Percentiles rank a stretch among this genome's conserved stretches.
Conservation (phyloP, 2,888 invertebrate species). For the Aquatica leii region DNA sequence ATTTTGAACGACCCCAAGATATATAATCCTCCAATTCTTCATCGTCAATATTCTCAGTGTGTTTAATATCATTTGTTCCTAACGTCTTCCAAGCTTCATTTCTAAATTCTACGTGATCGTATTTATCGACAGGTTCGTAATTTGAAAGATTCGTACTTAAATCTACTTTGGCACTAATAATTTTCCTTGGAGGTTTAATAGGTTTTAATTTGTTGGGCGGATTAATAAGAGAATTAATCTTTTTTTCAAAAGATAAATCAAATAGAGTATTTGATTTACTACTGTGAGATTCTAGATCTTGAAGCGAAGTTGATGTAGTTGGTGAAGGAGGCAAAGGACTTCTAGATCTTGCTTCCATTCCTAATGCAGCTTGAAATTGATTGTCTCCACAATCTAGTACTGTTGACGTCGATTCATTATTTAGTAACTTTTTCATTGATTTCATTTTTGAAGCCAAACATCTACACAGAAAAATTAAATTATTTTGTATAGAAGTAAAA, state of each 20-base stretch:
- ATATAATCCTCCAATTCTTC: constrained; percentile 59
- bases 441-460: constrained; percentile 86
- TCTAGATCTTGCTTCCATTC: constrained; percentile 82
- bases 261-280: constrained; percentile 44
- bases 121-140: constrained; percentile 67
- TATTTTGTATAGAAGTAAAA: too few species aligned
- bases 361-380: constrained; percentile 76
- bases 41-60: constrained; percentile 67
- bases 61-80: constrained; percentile 77
- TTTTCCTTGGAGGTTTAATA: constrained; percentile 52
- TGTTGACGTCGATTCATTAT: constrained; percentile 67
- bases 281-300: constrained; percentile 59
- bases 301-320: constrained; percentile 59
- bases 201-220: constrained; percentile 49
- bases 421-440: constrained; percentile 83
- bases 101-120: constrained; percentile 79
- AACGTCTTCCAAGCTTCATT: constrained; percentile 84
- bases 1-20: constrained; percentile 57
- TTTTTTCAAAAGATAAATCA: constrained; percentile 31
- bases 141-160: constrained; percentile 56
- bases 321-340: constrained; percentile 75
- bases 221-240: constrained; percentile 24
- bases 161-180: constrained; percentile 29
- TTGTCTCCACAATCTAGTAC: constrained; percentile 76
- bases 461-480: constrained; percentile 58